Conservation (phyloP, 2,113 vertebrate species). For the Leptocoma aspasia region DNA sequence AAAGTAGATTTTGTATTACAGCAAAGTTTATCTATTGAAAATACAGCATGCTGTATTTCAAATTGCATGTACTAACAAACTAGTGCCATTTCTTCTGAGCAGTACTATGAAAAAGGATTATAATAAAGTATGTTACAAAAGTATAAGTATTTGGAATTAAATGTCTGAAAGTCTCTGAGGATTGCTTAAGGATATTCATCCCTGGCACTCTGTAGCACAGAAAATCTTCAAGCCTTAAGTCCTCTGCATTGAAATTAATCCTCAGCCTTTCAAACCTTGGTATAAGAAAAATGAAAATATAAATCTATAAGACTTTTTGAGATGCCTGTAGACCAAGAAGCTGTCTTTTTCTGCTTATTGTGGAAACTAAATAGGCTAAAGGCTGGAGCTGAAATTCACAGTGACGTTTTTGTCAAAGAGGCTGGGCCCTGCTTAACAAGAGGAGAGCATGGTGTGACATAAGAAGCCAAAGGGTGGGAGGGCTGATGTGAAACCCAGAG, state of each 20-base stretch:
- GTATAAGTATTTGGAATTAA: not conserved
- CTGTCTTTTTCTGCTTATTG: not conserved
- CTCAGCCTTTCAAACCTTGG: not conserved
- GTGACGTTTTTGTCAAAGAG: not conserved
- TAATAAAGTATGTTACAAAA: not conserved
- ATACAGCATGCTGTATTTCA: not conserved
- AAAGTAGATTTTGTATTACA: not conserved
- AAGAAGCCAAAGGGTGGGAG: not conserved
- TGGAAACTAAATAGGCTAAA: not conserved
- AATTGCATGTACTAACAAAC: not conserved
- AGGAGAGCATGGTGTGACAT: accelerated
- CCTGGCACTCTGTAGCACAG: not conserved
- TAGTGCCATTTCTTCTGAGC: not conserved
- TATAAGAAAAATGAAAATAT: not conserved
- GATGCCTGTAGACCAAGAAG: not conserved
- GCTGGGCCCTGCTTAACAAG: not conserved
- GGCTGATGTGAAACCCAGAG: not conserved
- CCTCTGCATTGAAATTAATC: not conserved
- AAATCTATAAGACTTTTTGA: not conserved
- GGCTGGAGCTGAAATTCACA: not conserved
- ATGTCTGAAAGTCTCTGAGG: not conserved
- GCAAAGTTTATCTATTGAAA: not conserved
- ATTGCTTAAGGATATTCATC: not conserved
- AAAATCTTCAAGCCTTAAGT: not conserved
- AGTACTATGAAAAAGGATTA: not conserved